Base-by-base conservation (phyloP, 2,888 invertebrate genomes). In the Melinaea marsaeus region DNA sequence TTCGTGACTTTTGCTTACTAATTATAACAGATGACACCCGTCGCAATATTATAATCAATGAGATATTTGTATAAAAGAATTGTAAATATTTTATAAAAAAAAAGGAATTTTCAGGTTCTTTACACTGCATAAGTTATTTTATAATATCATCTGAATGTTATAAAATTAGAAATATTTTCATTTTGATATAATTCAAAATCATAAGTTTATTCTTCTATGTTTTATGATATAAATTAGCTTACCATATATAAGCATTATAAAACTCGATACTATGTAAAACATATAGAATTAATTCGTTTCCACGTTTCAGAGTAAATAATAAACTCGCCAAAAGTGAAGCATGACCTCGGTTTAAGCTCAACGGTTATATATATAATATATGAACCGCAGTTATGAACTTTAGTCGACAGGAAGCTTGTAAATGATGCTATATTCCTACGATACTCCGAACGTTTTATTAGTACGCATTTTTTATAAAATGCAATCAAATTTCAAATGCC, bases 1-100 rank as follows among this genome's bases (percentile, higher is more conserved):
- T 79, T 71, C 67, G 79, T 81, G 86, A 87, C 84, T 85, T 85
- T 85, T 83, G 80, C 77, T 83, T 81, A 72, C 72, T 79, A 75
- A 62, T 83, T 80, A 83, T 80, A 79, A 72, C 71, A 72, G 72
- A 74, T 79, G 80, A 80, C 80, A 71, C 69, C 69, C 74, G 77
- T 79, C 78, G 65, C 62, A 66, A 72, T 70, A 42, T 42, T 9
- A 42, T 42, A 42, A 42, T 42, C 42, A 9, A 9, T 9, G 42
- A 9, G 11, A 42, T 42, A 42, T 42, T 42, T 32, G 9, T 51
- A 32, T 51, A 9, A n/a, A 46, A 46, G 46, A 46, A 32, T 51
- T 68, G 57, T 32, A 42, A 9, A 42, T 32, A 7, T 7, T 51
- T 51, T 32, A 32, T 51, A 9, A 42, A 42, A 7, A 35, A 37